These are phyloP conservation scores for Sepioteuthis lessoniana DNA, from an alignment of 2,888 invertebrate species.

Conservation along the genomic window DNA sequence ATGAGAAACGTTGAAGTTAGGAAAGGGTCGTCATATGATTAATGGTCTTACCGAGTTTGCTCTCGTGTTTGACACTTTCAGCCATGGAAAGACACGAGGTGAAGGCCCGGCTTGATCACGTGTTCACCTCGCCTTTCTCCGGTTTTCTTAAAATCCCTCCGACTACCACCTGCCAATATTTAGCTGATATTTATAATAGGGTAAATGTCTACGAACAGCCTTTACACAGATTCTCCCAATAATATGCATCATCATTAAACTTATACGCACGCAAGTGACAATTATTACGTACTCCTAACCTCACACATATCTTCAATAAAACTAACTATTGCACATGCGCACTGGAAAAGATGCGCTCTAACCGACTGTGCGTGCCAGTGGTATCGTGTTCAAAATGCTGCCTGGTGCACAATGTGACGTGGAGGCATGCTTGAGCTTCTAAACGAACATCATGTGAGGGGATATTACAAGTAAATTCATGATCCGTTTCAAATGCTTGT, in stretches of 20 bases:
- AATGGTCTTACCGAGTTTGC: not conserved
- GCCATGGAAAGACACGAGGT: not conserved
- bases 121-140: not conserved
- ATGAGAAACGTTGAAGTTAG: not conserved
- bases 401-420: not conserved
- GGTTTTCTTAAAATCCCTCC: not conserved
- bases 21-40: not conserved
- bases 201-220: not conserved
- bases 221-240: too few species aligned
- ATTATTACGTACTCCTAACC: not conserved
- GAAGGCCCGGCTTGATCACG: not conserved
- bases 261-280: not conserved
- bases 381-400: not conserved
- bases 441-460: not conserved
- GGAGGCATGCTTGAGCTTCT: not conserved
- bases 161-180: not conserved
- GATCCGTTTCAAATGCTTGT: slow-evolving; percentile 23
- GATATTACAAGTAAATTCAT: not conserved
- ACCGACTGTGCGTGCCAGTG: not conserved
- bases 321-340: not conserved
- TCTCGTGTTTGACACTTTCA: not conserved
- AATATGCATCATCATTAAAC: not conserved
- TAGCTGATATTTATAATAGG: not conserved
- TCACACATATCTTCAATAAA: not conserved
- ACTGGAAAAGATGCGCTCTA: not conserved